Base-by-base conservation (phyloP, 2,888 invertebrate species). In the Acronicta leporina region DNA sequence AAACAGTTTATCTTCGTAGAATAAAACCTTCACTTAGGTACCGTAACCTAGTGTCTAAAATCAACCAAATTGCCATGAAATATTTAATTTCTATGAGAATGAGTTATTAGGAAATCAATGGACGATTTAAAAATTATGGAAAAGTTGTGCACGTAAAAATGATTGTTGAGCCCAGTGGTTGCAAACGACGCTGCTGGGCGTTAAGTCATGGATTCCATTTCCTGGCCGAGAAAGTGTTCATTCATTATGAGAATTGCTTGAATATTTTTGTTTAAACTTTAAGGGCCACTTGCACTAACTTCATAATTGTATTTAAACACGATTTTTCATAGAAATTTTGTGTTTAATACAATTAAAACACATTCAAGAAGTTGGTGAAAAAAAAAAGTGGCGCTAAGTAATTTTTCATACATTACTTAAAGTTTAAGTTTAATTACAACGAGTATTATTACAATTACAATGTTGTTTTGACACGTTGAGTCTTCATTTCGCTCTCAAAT, bases 21-120 rank as follows among this genome's bases (percentile, higher is more conserved):
- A 51, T 40, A 8, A 51, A 67, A 68, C 73, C 68, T 68, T 68
- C 68, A 61, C 47, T 38, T 15, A n/a, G n/a, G n/a, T 20, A 42
- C 48, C 38, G 45, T 61, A 45, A 55, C 44, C 62, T 68, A 68
- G 68, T 49, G 54, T 35, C 33, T 27, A 54, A 73, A 44, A 25
- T 44, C 7, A 44, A 44, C 20, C 15, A 10, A 46, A 61, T 73
- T 68, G 38, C 54, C 68, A 73, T 68, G 73, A 73, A 68, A 27
- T 45, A 59, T 66, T 15, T 56, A 43, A 66, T 44, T 58, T 48
- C 33, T 68, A 73, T 52, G 45, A 73, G 68, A 43, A 40, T 54
- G 50, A 68, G 73, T 68, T 52, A 53, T 67, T n/a, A 38, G 43
- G n/a, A n/a, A n/a, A 27, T 42, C 14, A 13, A 38, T 27, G 1